These are phyloP conservation scores for Dipodomys spectabilis DNA, from an alignment of 2,113 vertebrate genomes.

Conservation along the genomic window DNA sequence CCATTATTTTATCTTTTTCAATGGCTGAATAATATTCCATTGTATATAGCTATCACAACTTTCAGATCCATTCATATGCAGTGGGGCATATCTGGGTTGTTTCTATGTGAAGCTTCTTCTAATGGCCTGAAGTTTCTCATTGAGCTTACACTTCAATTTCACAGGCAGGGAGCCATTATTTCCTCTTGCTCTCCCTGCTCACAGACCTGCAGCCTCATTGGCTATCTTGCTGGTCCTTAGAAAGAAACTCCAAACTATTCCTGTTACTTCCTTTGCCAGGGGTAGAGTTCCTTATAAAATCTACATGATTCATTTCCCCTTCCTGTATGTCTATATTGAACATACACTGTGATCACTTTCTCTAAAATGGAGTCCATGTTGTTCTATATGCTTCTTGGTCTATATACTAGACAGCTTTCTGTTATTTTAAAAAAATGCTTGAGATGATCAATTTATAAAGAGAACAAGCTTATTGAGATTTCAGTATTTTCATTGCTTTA, in stretches of 20 bases:
- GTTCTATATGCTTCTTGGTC: not conserved
- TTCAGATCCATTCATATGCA: too few species aligned
- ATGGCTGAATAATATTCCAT: too few species aligned
- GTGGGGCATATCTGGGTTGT: too few species aligned
- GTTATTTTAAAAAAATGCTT: not conserved
- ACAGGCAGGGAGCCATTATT: not conserved
- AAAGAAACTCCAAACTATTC: not conserved
- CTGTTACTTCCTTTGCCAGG: not conserved
- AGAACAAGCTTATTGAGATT: not conserved
- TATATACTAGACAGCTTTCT: not conserved
- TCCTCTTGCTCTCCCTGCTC: not conserved
- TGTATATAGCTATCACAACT: too few species aligned
- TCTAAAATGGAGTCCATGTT: not conserved
- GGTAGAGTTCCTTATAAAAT: not conserved
- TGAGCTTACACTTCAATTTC: too few species aligned
- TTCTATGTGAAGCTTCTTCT: not conserved
- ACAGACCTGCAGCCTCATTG: not conserved
- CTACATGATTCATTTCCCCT: not conserved
- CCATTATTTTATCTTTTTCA: too few species aligned
- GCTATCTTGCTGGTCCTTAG: not conserved
- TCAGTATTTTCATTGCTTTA: not conserved
- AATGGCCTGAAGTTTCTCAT: not conserved
- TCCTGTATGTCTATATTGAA: not conserved
- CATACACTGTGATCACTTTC: not conserved
- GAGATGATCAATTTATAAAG: not conserved